Conservation (phyloP, 2,113 vertebrate species). For the Corythornis madagascariensis region DNA sequence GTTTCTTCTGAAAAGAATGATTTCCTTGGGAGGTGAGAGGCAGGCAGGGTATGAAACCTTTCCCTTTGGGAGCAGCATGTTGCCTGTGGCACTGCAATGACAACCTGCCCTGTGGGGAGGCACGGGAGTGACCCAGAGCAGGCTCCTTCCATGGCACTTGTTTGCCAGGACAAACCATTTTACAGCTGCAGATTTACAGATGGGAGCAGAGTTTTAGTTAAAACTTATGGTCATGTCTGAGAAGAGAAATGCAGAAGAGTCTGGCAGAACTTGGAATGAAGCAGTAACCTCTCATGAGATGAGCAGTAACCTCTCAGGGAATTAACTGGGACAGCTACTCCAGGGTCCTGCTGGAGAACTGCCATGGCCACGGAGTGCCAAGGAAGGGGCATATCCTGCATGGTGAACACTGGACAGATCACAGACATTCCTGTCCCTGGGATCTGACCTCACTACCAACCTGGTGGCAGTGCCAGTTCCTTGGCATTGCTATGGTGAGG, state of each 20-base stretch:
- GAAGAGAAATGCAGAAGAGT: not conserved
- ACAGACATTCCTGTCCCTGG: not conserved
- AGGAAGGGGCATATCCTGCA: not conserved
- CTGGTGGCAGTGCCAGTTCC: not conserved
- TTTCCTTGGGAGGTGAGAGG: not conserved
- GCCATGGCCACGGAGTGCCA: rapidly evolving
- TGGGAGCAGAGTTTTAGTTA: not conserved
- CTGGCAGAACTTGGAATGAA: not conserved
- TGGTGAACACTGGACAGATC: not conserved
- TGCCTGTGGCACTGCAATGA: not conserved
- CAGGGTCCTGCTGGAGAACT: not conserved
- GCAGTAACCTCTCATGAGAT: not conserved
- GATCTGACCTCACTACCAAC: not conserved
- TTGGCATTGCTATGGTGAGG: not conserved
- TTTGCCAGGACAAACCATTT: not conserved
- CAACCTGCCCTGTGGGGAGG: not conserved
- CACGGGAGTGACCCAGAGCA: not conserved
- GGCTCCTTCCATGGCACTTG: not conserved
- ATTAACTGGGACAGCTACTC: not conserved
- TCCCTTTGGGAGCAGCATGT: not conserved
- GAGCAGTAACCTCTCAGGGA: not conserved
- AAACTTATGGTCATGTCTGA: not conserved
- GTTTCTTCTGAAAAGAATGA: not conserved
- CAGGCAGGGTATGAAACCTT: not conserved
- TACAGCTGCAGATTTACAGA: not conserved